Evolutionary conservation across 1,140 invertebrate genomes (phyloP).

Genomic region (Doryteuthis pealeii): DNA sequence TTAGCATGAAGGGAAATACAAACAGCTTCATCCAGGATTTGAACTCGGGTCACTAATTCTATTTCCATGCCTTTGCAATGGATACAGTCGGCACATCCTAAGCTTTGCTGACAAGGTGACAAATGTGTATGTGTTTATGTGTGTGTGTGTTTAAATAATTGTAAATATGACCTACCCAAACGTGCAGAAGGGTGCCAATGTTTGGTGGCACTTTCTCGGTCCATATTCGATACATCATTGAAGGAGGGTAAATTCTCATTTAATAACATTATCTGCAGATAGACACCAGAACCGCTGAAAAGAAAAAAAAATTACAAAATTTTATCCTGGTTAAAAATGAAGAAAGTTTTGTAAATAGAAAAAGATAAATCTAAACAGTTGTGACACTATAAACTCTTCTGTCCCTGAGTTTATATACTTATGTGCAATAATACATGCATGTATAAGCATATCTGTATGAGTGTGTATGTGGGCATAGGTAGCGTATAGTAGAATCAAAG

Average conservation of each 20-base stretch:
- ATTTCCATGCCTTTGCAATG: no score
- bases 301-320: background rate
- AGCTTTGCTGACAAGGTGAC: no score
- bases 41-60: no score
- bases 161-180: background rate
- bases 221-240: background rate
- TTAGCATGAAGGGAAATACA: no score
- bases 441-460: background rate
- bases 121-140: no score
- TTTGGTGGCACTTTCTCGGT: background rate
- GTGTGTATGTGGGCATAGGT: background rate
- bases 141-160: background rate
- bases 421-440: background rate
- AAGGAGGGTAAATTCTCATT: conserved; percentile 3
- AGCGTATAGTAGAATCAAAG: background rate
- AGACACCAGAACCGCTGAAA: conserved; percentile 1
- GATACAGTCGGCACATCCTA: no score
- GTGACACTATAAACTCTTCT: background rate
- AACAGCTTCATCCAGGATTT: no score
- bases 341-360: background rate
- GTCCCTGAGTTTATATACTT: background rate
- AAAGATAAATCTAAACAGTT: background rate
- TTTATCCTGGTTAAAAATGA: background rate
- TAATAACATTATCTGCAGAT: background rate
- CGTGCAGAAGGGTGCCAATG: background rate